Base-by-base conservation (phyloP, 2,888 invertebrate species). In the Galerucella calmariensis region DNA sequence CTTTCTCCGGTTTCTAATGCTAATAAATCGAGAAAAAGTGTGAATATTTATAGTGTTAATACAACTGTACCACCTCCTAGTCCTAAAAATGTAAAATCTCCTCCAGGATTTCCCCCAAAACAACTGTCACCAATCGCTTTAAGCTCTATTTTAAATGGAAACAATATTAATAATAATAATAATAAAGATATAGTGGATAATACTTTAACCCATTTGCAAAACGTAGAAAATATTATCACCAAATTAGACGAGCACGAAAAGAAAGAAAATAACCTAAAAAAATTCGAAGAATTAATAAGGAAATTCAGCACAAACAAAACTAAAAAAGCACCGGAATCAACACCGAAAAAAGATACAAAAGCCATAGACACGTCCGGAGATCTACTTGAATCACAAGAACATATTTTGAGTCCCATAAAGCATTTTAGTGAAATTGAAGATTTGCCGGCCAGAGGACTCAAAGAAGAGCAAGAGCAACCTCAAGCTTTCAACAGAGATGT, bases 401-500 rank as follows among this genome's bases (percentile, higher is more conserved):
- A 82, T 71, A 81, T 86, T 62, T 78, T 85, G 67, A 82, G 82
- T 67, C 84, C 85, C 1, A 83, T 87, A 24, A 86, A 86, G 74
- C 86, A 85, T 69, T 86, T 79, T 73, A 83, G 83, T 58, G 94
- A 94, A 83, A 92, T 93, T 80, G 93, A 94, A 85, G 92, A 94
- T 83, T 88, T 94, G 1, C 86, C 81, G 16, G 82, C 79, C 1
- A 73, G 72, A 53, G 82, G 79, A 4, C 75, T 80, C 35, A 80
- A 80, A 70, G 82, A 82, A 66, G 80, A 76, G 3, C 79, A 80
- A 61, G 87, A 86, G 0, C 53, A 63, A 20, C 65, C 16, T 24
- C 89, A 87, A 27, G 84, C 87, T 70, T 92, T 94, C 82, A 91
- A 92, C 80, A 90, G 94, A 53, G 92, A 92, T 79, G 92, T 92